Base-by-base conservation (phyloP, 35 echinoderm and acorn worm genomes). In the Apostichopus parvimensis region DNA sequence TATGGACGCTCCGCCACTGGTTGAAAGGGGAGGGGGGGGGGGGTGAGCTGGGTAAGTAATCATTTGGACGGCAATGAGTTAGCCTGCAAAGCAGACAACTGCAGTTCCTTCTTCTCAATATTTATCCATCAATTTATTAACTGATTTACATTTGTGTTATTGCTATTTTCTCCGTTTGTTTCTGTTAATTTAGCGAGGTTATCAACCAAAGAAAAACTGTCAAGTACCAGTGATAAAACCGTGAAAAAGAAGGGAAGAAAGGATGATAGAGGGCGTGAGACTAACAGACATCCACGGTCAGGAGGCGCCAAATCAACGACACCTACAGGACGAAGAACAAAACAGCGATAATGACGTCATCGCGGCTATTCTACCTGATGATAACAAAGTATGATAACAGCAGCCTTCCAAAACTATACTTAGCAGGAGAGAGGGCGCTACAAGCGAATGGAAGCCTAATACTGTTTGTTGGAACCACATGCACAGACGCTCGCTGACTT, bases 231-330 rank as follows among this genome's bases (percentile, higher is more conserved):
- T 20, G 85, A 58, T 11, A 87, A 87, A 68, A 58, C 56, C 22
- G 54, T 57, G 15, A 87, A 71, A 64, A 87, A 87, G 85, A 87
- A 87, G 20, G 57, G 57, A 6, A 87, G 21, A n/a, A 87, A 87
- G n/a, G 85, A 87, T 4, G 85, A 87, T 22, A 62, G 57, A 87
- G 85, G 85, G 57, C 85, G 85, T 13, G 85, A 87, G 23, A 87
- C 85, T 3, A 62, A 87, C 25, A 56, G 85, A 71, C 85, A 59
- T 87, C 64, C 85, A 11, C 57, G 85, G 57, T 87, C 85, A 64
- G 79, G 79, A 55, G 85, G 85, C 10, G 57, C 85, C 12, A 87
- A 87, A 57, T 87, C 85, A 68, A 87, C 85, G 11, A 87, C 85
- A 4, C 85, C 85, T 12, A 87, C 85, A 24, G 85, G 85, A 24